Base-by-base conservation (phyloP, 2,888 invertebrate genomes). In the Argyra leucocephala region DNA sequence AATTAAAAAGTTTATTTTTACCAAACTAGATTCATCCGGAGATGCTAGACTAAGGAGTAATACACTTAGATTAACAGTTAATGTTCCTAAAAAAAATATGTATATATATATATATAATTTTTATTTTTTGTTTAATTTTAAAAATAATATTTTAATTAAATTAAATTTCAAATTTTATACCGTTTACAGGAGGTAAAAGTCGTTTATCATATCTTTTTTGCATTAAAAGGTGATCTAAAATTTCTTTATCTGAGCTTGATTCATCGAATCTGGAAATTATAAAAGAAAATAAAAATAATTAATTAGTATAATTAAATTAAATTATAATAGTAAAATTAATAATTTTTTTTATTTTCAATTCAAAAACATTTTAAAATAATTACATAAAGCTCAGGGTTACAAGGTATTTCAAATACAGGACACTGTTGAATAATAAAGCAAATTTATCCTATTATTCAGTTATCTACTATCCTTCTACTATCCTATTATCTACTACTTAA, bases 11-110 rank as follows among this genome's bases (percentile, higher is more conserved):
- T 23, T n/a, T 2, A 63, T 65, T 86, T 89, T 91, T 86, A 94
- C 94, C 88, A 95, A 85, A 84, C 94, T 94, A 78, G 94, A 94
- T 83, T 95, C 95, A 82, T 95, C 95, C 72, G 95, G 95, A 73
- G 95, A 95, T 75, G 94, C 93, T 82, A 95, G 86, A 83, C 93
- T 94, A 78, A 95, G 87, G 76, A 95, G 87, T 80, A 94, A 85
- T 74, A 95, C 94, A 82, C 93, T 94, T 80, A 95, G 93, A 83
- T 94, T 94, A 72, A 95, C 94, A 75, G 90, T 90, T 81, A 94
- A 86, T 76, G 91, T 90, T 82, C 91, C 94, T 93, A 86, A 75
- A 89, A 84, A 69, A 61, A 69, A 61, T 81, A 74, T 78, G 73
- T 72, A 74, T 75, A 70, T 63, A 62, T 62, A 58, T 31, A 7